Evolutionary conservation across 2,113 vertebrate genomes (phyloP).

Genomic region (Hyperoodon ampullatus): DNA sequence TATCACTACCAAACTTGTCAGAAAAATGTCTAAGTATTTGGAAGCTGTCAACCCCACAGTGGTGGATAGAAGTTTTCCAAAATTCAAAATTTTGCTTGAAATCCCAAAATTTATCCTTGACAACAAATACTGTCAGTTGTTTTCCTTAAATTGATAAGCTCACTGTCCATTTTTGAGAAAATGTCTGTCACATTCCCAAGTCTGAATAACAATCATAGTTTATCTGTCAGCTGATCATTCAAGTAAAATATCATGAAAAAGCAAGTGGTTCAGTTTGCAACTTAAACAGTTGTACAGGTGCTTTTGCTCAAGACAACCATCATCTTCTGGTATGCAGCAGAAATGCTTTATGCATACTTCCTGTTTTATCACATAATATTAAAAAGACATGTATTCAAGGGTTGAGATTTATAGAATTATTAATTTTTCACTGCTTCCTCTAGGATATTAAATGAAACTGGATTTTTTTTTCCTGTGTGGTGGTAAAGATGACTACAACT

Average conservation of each 20-base stretch:
- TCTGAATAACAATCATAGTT: conserved; percentile 4
- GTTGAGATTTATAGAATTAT: not conserved
- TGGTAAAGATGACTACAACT: not conserved
- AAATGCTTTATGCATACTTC: not conserved
- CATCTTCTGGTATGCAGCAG: not conserved
- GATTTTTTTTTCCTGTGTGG: not conserved
- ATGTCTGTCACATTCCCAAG: conserved; percentile 10
- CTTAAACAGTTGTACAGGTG: not conserved
- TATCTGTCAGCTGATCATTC: not conserved
- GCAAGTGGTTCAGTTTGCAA: not conserved
- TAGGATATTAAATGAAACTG: not conserved
- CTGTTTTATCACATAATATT: not conserved
- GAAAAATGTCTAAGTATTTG: not conserved
- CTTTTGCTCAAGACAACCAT: not conserved
- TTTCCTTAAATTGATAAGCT: conserved; percentile 14
- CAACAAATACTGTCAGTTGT: not conserved
- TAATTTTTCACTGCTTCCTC: not conserved
- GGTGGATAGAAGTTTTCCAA: conserved; percentile 1
- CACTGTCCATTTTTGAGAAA: conserved; percentile 25
- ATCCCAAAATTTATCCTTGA: not conserved
- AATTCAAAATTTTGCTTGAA: conserved; percentile 44
- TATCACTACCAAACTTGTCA: not conserved
- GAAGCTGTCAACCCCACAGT: not conserved
- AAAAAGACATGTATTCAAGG: not conserved
- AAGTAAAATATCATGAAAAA: not conserved